phyloP scores from a whole-genome alignment of 2,888 invertebrate species.

The Tetramorium bicarinatum region DNA sequence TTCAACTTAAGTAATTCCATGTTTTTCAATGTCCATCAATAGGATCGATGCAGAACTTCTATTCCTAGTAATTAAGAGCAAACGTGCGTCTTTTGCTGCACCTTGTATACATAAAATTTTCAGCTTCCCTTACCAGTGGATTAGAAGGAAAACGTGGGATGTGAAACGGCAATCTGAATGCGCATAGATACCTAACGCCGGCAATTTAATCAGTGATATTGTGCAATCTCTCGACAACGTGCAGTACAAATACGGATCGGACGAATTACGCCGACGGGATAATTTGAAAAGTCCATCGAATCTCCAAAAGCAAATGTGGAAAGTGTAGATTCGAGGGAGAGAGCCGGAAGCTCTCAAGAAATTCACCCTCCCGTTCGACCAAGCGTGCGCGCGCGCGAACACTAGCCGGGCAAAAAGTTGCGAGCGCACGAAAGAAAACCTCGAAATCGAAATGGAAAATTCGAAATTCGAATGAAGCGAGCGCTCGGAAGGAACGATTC shows the following conservation, averaged over 20 bases:
- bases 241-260: slow-evolving; percentile 24
- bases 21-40: background rate
- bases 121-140: background rate
- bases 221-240: slow-evolving; percentile 18
- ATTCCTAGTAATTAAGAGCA: slow-evolving; percentile 9
- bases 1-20: background rate
- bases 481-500: slow-evolving; percentile 43
- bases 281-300: slow-evolving; percentile 48
- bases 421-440: slow-evolving; percentile 14
- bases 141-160: background rate
- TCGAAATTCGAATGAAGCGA: slow-evolving; percentile 56
- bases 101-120: slow-evolving; percentile 16
- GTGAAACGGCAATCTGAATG: slow-evolving; percentile 36
- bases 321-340: background rate
- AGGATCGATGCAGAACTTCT: background rate
- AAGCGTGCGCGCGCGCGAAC: slow-evolving; percentile 13
- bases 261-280: slow-evolving; percentile 36
- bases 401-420: slow-evolving; percentile 4
- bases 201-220: slow-evolving; percentile 50
- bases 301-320: slow-evolving; percentile 22
- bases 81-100: no score
- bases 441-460: slow-evolving; percentile 29
- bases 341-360: slow-evolving; percentile 27
- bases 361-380: background rate
- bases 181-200: slow-evolving; percentile 10